These are phyloP conservation scores for Parambassis ranga DNA, from an alignment of 2,797 vertebrate genomes.

Conservation along the genomic window DNA sequence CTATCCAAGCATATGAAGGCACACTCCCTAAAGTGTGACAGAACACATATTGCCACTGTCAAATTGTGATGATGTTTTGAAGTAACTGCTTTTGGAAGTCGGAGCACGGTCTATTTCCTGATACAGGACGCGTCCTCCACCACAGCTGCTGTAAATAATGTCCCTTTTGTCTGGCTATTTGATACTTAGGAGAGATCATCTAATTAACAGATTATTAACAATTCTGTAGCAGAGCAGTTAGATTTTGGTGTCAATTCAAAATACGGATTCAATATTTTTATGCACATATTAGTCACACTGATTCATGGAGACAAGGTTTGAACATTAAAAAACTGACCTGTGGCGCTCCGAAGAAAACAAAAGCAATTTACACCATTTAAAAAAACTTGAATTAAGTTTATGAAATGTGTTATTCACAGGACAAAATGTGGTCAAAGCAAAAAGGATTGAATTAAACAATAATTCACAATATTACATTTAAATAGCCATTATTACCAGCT, in stretches of 20 bases:
- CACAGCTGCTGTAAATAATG: neutral
- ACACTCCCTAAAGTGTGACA: conserved; percentile 52
- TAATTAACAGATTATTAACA: neutral
- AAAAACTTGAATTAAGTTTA: no score
- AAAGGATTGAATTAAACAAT: no score
- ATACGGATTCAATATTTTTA: neutral
- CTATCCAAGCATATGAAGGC: conserved; percentile 33
- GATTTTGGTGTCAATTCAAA: neutral
- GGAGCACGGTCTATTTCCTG: neutral
- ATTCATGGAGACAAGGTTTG: no score
- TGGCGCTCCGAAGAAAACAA: no score
- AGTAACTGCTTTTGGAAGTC: neutral
- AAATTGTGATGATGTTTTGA: neutral
- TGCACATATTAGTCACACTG: no score
- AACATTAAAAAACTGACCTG: no score
- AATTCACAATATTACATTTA: no score
- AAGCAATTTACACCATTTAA: no score
- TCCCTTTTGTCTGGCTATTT: neutral
- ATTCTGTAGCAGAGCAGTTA: neutral
- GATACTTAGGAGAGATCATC: neutral
- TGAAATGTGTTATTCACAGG: no score
- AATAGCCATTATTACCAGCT: no score
- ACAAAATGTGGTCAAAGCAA: no score
- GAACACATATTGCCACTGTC: conserved; percentile 14
- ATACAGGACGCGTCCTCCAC: neutral